These are phyloP conservation scores for Craterocephalus amniculus DNA, from an alignment of 2,797 vertebrate genomes.

Conservation along the genomic window DNA sequence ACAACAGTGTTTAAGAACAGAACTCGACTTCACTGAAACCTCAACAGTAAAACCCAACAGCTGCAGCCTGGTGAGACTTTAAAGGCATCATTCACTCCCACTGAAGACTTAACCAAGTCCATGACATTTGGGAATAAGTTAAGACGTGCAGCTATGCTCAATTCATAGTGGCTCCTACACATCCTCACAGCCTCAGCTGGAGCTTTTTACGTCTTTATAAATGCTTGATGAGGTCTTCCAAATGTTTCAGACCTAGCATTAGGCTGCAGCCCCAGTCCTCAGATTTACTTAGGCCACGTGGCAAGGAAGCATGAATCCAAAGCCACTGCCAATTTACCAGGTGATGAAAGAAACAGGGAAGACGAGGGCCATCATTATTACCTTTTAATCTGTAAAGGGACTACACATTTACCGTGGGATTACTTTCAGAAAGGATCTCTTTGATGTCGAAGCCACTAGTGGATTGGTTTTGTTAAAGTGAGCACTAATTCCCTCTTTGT, in stretches of 20 bases:
- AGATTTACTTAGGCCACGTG: conserved; percentile 56
- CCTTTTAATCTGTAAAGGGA: conserved; percentile 50
- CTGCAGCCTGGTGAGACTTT: conserved; percentile 2
- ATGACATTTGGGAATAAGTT: conserved; percentile 48
- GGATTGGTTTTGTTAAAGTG: conserved; percentile 35
- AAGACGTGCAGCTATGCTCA: conserved; percentile 28
- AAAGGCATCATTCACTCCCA: conserved; percentile 16
- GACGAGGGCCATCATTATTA: conserved; percentile 50
- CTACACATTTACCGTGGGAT: conserved; percentile 45
- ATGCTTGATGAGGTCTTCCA: conserved; percentile 74
- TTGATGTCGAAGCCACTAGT: conserved; percentile 33
- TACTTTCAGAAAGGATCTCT: conserved; percentile 48
- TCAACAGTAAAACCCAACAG: conserved; percentile 22
- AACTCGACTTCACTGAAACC: not conserved
- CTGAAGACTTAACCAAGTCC: conserved; percentile 20
- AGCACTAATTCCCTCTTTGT: not conserved
- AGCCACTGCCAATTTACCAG: conserved; percentile 47
- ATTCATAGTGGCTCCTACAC: conserved; percentile 43
- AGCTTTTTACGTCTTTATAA: conserved; percentile 72
- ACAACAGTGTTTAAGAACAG: not conserved
- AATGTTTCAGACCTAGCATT: conserved; percentile 59
- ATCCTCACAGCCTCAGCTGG: conserved; percentile 57
- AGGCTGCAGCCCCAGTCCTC: conserved; percentile 59
- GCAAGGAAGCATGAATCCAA: conserved; percentile 46
- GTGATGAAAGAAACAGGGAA: conserved; percentile 57